phyloP scores from a whole-genome alignment of 1,140 invertebrate genomes.

The Sitophilus oryzae region DNA sequence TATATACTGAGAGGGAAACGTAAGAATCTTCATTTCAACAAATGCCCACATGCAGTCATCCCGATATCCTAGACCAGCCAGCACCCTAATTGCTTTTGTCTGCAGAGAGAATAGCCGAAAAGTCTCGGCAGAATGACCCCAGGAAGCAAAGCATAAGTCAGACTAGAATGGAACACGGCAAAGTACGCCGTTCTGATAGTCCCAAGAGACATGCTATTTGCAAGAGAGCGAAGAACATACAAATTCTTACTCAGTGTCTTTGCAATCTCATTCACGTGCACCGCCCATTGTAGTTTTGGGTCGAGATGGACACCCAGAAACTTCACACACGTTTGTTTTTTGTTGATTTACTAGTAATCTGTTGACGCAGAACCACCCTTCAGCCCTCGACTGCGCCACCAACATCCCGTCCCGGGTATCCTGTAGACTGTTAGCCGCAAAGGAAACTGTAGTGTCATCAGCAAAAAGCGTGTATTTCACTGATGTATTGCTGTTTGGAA shows the following conservation, averaged over 20 bases:
- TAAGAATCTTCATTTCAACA: too few relatives aligned
- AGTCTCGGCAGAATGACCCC: background rate
- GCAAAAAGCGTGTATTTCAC: constrained; percentile 5
- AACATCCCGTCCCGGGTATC: background rate
- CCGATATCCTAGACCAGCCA: background rate
- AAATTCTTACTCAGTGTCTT: background rate
- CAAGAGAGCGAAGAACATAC: too few relatives aligned
- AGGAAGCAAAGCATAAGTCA: constrained; percentile 4
- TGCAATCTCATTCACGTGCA: background rate
- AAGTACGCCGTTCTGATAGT: too few relatives aligned
- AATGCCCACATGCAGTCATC: too few relatives aligned
- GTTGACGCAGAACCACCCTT: background rate
- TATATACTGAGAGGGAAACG: background rate
- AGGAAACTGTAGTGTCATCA: constrained; percentile 1
- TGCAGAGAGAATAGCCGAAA: background rate
- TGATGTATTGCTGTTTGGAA: background rate
- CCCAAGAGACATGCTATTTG: too few relatives aligned
- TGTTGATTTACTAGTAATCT: background rate
- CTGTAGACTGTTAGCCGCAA: background rate
- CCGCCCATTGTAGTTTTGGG: background rate
- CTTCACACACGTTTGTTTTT: background rate
- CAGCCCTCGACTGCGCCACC: background rate
- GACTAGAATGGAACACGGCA: background rate
- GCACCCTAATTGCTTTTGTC: background rate
- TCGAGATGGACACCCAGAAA: background rate